Evolutionary conservation across 2,888 invertebrate genomes (phyloP), one percentile per base, ranked within the genome.

Genomic region (Drosophila putrida): DNA sequence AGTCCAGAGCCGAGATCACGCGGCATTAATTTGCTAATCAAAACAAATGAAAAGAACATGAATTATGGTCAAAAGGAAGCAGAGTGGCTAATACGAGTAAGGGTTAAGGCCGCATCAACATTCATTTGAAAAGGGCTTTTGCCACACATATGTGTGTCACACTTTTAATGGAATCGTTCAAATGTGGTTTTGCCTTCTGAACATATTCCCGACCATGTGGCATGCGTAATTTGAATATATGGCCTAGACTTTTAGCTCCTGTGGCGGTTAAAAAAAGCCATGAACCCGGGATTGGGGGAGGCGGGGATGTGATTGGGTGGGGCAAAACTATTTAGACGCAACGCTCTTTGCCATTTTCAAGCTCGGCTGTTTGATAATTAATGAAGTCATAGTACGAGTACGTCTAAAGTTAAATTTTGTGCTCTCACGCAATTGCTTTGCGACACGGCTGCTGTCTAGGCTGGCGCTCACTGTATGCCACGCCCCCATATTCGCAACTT

Each of bases 21-120:
- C 63, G 73, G 65, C 75, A 80, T 73, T 88, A 75, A 76, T 88
- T 86, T 86, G 75, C 76, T 89, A 90, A 90, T 88, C 87, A 88
- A 88, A 90, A 84, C 90, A 88, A 88, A 88, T 87, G 87, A 89
- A 88, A 89, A 82, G 88, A 77, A 87, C 75, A 87, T 87, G 82
- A 87, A 73, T 87, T 87, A 87, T 87, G 72, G 75, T 70, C 46
- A 55, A 64, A 49, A 55, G 78, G 64, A 68, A 72, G 81, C 66
- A 60, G 49, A 60, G 49, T 68, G 75, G 80, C 88, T 88, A 89
- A 35, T 25, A 15, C 8, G n/a, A 13, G 82, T 90, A 85, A 78
- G 89, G 90, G 87, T 88, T 88, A 82, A 85, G 77, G 74, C 71
- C 88, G 43, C 81, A 80, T 53, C 53, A 15, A 46, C 46, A 59